Evolutionary conservation across 2,113 vertebrate genomes (phyloP).

Genomic region (Lanius collurio): DNA sequence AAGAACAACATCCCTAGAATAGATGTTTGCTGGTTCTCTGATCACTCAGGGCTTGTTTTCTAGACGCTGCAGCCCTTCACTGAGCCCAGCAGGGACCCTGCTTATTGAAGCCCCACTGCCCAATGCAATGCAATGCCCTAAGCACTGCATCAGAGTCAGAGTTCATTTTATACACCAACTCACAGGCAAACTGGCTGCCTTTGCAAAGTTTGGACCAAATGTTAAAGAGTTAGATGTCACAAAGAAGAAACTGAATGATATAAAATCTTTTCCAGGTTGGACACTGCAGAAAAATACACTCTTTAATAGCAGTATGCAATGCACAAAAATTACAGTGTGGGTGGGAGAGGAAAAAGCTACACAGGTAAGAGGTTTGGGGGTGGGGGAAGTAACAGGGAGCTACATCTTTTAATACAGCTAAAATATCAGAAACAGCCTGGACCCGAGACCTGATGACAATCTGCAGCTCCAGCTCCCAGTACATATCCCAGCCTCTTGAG

Average conservation of each 20-base stretch:
- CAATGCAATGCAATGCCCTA: not conserved
- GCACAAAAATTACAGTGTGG: not conserved
- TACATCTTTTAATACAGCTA: not conserved
- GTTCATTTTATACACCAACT: not conserved
- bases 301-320: not conserved
- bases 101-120: not conserved
- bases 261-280: not conserved
- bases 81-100: not conserved
- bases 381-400: not conserved
- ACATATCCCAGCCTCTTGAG: not conserved
- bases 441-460: not conserved
- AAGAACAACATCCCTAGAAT: not conserved
- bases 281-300: not conserved
- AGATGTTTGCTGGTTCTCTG: not conserved
- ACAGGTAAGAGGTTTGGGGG: not conserved
- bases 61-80: not conserved
- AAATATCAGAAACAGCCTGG: not conserved
- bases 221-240: not conserved
- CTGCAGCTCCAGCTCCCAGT: not conserved
- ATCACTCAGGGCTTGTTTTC: not conserved
- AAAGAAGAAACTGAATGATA: not conserved
- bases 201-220: not conserved
- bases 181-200: not conserved
- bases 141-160: rapidly evolving
- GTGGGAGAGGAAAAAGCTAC: not conserved